phyloP scores from a whole-genome alignment of 1,140 invertebrate species.

The Pseudomyrmex concolor region DNA sequence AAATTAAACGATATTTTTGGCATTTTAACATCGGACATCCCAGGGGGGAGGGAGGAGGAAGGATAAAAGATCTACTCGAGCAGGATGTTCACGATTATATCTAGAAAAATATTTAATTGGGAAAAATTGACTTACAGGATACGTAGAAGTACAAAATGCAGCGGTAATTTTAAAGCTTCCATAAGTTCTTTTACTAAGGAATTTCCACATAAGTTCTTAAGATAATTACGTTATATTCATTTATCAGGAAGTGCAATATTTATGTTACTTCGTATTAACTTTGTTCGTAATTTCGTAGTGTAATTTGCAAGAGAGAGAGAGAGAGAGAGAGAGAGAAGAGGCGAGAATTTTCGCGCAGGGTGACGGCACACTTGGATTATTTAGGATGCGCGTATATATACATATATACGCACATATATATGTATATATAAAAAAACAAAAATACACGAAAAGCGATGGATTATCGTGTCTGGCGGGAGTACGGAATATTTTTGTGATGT shows the following conservation, averaged over 20 bases:
- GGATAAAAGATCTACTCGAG: constrained; percentile 1
- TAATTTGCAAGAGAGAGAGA: not conserved
- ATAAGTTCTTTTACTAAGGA: not conserved
- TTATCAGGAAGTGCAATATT: not conserved
- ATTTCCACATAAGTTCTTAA: not conserved
- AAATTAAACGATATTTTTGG: constrained; percentile 68
- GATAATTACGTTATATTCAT: constrained; percentile 15
- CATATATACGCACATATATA: too few species aligned
- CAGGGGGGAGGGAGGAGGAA: not conserved
- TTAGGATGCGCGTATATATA: not conserved
- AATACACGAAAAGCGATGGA: constrained; percentile 54
- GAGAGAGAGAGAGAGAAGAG: not conserved
- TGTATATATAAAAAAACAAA: not conserved
- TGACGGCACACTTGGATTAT: constrained; percentile 14
- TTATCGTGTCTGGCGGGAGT: constrained; percentile 68
- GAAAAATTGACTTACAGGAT: constrained; percentile 2
- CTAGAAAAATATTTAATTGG: not conserved
- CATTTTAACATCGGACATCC: constrained; percentile 39
- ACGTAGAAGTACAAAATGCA: not conserved
- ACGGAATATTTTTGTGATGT: constrained; percentile 70
- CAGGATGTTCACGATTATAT: too few species aligned
- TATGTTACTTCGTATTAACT: not conserved
- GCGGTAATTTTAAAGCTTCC: not conserved
- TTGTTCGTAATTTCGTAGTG: not conserved
- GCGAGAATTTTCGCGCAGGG: constrained; percentile 35